These are phyloP conservation scores for Palythoa grandis DNA, from an alignment of 92 coral and sea anemone species.

Conservation along the genomic window DNA sequence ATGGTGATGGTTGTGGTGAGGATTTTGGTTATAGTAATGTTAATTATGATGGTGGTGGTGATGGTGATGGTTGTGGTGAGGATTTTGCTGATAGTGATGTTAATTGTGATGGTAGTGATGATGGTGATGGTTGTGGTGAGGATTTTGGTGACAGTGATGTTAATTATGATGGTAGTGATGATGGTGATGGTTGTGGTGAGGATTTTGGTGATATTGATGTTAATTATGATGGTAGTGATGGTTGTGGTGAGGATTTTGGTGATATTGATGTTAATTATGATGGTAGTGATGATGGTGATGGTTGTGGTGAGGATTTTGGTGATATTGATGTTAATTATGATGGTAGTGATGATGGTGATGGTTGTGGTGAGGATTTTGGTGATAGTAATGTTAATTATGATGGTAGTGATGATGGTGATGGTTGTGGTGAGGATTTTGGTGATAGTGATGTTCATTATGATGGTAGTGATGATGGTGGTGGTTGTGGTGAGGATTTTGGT, in stretches of 20 bases:
- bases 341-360: background rate
- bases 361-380: too few relatives aligned
- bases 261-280: too few relatives aligned
- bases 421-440: too few relatives aligned
- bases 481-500: background rate
- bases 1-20: background rate
- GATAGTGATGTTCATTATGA: background rate
- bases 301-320: too few relatives aligned
- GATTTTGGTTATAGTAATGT: too few relatives aligned
- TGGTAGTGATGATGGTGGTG: background rate
- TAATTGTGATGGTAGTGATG: background rate
- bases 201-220: background rate
- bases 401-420: background rate
- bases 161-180: background rate
- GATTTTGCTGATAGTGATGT: background rate
- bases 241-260: too few relatives aligned
- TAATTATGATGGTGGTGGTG: background rate
- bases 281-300: too few relatives aligned
- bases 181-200: background rate
- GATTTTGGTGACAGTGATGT: too few relatives aligned
- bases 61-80: background rate
- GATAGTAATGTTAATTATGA: too few relatives aligned
- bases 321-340: too few relatives aligned
- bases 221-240: background rate
- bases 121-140: background rate